Conservation (phyloP, 1,140 invertebrate species). For the Alviniconcha marisindica region DNA sequence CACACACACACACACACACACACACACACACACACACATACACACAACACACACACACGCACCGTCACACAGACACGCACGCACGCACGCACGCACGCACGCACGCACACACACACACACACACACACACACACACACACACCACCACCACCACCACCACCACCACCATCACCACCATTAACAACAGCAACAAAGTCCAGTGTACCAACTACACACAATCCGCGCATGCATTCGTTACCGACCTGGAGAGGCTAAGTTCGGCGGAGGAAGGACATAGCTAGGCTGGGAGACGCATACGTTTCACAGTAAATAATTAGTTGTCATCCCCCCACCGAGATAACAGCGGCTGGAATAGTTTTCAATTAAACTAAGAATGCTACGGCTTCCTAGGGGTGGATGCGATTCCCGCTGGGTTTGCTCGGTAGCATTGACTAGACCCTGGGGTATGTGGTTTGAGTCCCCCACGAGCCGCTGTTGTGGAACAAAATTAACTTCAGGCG, state of each 20-base stretch:
- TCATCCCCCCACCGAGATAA: constrained; percentile 34
- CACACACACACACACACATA: not conserved
- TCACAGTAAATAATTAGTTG: constrained; percentile 45
- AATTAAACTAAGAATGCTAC: constrained; percentile 46
- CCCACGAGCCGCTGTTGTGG: not conserved
- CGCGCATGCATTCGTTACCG: too few relatives aligned
- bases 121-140: not conserved
- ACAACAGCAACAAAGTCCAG: not conserved
- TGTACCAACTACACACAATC: too few relatives aligned
- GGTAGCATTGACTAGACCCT: not conserved
- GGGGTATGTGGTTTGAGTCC: not conserved
- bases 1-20: not conserved
- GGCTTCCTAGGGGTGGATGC: not conserved
- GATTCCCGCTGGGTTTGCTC: not conserved
- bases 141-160: not conserved
- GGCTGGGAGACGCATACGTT: constrained; percentile 29
- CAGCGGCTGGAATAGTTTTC: constrained; percentile 40
- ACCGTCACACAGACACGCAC: not conserved
- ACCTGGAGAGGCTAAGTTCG: not conserved
- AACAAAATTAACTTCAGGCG: constrained; percentile 12
- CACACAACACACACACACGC: not conserved
- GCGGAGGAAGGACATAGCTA: not conserved
- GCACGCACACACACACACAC: not conserved
- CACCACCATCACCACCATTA: not conserved
- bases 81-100: not conserved